Evolutionary conservation across 1,140 invertebrate species (phyloP), one percentile per base, ranked within the genome.

Genomic region (Heliconius himera): DNA sequence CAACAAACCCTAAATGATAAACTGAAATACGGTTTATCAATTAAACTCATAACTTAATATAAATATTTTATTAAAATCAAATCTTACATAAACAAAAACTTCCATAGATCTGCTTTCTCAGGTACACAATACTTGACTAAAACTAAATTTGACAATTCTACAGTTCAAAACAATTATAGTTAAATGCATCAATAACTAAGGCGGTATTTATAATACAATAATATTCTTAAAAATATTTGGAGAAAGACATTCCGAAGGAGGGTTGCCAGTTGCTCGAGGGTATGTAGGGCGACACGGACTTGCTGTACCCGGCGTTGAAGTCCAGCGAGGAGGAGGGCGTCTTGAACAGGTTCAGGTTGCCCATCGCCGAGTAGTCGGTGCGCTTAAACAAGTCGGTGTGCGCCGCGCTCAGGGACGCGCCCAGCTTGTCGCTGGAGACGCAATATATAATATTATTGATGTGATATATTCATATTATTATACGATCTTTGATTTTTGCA

Each of bases 311-410:
- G n/a, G 88, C 89, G 78, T 82, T 88, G 70, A 91, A 85, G 80
- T 92, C 89, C 51, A 92, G 36, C 1, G 89, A 88, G 0, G 85
- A 84, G 33, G 80, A 77, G 6, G 85, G 86, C 41, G 80, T 82
- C 8, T 78, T 79, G 83, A 87, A 91, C 70, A 91, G 81, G 76
- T 91, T 91, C 33, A 92, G 73, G 41, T 92, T 90, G 9, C 89
- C 89, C 87, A 88, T 88, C 8, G 87, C 86, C 16, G 88, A 90
- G 66, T 85, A 83, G 77, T 91, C 90, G 0, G 85, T 90, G 36
- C 83, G 82, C 73, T 91, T 79, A 26, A 91, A 80, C 9, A 89
- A 81, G 18, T 85, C 83, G 0, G 88, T 90, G 73, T 84, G 85
- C 1, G 89, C 79, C 33, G 81, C 79, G 38, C 87, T 85, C 0